A percentile compares a stretch with the other conserved stretches of the same genome.
Conservation (phyloP, 2,113 vertebrate species). For the Leptosomus discolor region DNA sequence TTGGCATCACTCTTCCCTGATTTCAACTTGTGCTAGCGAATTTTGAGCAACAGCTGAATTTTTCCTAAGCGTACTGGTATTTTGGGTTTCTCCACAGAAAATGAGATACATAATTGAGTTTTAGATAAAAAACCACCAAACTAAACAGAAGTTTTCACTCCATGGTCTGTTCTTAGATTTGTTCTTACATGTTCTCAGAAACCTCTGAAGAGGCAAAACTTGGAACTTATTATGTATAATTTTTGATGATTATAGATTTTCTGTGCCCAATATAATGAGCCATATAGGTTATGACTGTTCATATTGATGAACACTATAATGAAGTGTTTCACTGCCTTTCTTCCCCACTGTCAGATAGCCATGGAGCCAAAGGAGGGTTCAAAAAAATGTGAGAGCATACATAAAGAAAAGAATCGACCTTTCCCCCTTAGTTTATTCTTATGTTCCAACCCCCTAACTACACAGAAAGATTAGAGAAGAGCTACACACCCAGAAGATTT, state of each 20-base stretch:
- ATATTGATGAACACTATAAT: neutral
- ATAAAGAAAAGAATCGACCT: neutral
- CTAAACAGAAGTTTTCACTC: neutral
- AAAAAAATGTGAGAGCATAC: neutral
- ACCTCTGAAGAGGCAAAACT: neutral
- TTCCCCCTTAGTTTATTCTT: neutral
- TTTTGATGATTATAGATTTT: neutral
- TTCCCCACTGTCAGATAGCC: neutral
- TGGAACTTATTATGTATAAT: neutral
- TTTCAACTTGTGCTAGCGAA: neutral
- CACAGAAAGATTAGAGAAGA: neutral
- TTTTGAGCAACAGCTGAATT: neutral
- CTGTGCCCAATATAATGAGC: neutral
- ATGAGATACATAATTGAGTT: neutral
- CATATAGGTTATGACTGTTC: neutral
- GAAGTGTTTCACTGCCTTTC: neutral
- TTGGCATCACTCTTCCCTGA: neutral
- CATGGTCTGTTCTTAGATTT: neutral
- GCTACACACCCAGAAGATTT: neutral
- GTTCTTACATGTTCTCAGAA: neutral
- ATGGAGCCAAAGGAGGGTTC: neutral
- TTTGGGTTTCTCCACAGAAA: neutral
- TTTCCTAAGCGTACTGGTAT: neutral
- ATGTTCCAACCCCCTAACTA: neutral
- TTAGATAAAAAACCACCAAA: neutral